Evolutionary conservation across 2,797 vertebrate species (phyloP), one percentile per base, ranked within the genome.

Genomic region (Chelonia mydas): DNA sequence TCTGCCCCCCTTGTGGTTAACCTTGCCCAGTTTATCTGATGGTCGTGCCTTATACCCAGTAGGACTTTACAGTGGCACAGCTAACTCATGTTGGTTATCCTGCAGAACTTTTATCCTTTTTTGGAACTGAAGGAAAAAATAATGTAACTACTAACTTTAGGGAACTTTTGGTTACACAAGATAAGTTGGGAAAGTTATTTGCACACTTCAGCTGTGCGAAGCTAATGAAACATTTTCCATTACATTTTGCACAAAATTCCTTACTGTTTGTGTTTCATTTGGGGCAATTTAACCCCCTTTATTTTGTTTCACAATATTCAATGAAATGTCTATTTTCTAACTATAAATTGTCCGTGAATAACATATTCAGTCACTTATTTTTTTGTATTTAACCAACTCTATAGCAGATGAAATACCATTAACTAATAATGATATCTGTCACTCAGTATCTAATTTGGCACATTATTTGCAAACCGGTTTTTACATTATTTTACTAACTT

Each of bases 401-500:
- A 59, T 12, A 61, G 3, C 2, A 81, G 19, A 33, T 77, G 27
- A 95, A 88, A 92, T 88, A 57, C 0, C 45, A 54, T 51, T n/a
- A n/a, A n/a, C 15, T n/a, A 57, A 65, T 87, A 19, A 88, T 85
- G 3, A 0, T 21, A 87, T 81, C 74, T 65, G 37, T 27, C 86
- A 53, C 11, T 2, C 3, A 81, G 2, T 41, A 47, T 54, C 31
- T 96, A 37, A 45, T 83, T 89, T 54, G 87, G 23, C 1, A 0
- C 23, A 84, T 72, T 12, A 81, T 95, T 90, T 87, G 47, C 16
- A 50, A 25, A 23, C 5, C 1, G 41, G 23, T 59, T 89, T 65
- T 65, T 76, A 12, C 25, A 86, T n/a, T 87, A 89, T 83, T 95
- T 95, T 80, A 81, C 28, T 77, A 49, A 61, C 37, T 83, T 74